Conservation (phyloP, 1,140 invertebrate genomes). For the Diuraphis noxia region DNA sequence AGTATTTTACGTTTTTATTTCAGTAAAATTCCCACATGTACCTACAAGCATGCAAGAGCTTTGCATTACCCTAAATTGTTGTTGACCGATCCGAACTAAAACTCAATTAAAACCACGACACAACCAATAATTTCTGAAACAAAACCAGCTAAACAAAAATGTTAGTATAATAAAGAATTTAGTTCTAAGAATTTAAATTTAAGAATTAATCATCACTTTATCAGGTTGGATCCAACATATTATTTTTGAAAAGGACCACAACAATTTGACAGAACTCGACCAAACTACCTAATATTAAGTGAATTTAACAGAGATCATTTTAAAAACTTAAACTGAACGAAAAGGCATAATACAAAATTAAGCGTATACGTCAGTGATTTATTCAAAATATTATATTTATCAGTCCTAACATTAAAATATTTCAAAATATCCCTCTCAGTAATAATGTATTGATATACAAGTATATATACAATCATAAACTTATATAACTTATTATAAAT, state of each 20-base stretch:
- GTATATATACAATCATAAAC: background rate
- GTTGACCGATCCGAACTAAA: background rate
- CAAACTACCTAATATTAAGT: background rate
- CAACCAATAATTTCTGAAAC: background rate
- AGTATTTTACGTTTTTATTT: background rate
- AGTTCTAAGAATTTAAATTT: background rate
- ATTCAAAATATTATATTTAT: background rate
- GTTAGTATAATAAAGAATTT: background rate
- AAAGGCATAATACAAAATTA: background rate
- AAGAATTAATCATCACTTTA: background rate
- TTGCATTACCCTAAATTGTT: background rate
- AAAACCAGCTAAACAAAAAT: background rate
- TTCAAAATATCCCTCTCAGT: background rate
- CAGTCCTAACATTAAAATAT: background rate
- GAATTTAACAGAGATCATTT: background rate
- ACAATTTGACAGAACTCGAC: background rate
- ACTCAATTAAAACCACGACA: background rate
- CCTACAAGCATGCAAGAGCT: background rate
- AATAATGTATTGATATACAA: background rate
- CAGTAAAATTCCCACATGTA: background rate
- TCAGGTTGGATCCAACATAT: background rate
- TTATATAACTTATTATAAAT: too few species aligned
- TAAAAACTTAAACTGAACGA: background rate
- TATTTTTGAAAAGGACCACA: background rate
- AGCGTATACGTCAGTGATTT: background rate